Evolutionary conservation across 2,113 vertebrate genomes (phyloP).

Genomic region (Macrotis lagotis): DNA sequence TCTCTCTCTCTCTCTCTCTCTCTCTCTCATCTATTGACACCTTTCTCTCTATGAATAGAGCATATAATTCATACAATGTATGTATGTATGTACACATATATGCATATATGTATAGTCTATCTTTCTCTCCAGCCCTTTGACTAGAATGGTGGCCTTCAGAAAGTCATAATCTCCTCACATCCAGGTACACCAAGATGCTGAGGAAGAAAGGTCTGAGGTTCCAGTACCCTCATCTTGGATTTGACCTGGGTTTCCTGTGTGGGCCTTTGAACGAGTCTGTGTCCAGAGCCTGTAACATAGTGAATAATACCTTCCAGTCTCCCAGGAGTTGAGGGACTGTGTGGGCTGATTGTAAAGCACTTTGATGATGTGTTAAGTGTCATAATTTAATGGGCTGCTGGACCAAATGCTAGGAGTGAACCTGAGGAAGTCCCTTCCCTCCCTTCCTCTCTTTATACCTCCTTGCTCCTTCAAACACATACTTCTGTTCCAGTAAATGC

Average conservation of each 20-base stretch:
- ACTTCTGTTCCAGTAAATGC: not conserved
- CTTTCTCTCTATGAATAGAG: not conserved
- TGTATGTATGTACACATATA: not conserved
- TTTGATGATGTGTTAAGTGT: not conserved
- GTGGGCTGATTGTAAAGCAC: not conserved
- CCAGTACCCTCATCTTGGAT: not conserved
- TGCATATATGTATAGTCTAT: not conserved
- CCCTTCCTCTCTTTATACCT: not conserved
- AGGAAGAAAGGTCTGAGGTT: not conserved
- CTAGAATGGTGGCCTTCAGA: not conserved
- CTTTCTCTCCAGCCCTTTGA: not conserved
- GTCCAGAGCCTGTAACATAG: not conserved
- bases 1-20: not conserved
- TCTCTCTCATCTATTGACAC: no score
- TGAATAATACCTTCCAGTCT: not conserved
- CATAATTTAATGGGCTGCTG: not conserved
- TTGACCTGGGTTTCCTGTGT: not conserved
- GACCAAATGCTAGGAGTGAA: not conserved
- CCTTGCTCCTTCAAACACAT: not conserved
- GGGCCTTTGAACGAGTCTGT: not conserved
- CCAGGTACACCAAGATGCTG: not conserved
- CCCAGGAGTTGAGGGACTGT: not conserved
- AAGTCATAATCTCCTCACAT: not conserved
- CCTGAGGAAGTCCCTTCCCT: not conserved
- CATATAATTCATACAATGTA: not conserved